Conservation (phyloP, 2,113 vertebrate genomes). For the Xenopus borealis region DNA sequence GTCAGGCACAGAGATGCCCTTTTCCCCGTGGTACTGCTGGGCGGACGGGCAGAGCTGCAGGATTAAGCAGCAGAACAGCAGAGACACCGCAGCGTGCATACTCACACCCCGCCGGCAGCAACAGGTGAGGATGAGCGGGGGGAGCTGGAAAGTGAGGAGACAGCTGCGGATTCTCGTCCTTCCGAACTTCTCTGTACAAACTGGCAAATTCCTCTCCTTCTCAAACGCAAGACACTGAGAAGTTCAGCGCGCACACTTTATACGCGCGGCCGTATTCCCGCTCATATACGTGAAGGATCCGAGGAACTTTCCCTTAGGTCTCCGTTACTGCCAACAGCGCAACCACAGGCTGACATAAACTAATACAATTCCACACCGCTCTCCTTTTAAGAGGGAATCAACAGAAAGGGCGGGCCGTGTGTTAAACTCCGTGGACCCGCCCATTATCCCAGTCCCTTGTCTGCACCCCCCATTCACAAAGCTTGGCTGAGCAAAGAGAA, state of each 20-base stretch:
- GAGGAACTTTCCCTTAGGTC: too few relatives aligned
- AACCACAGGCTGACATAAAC: not conserved
- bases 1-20: too few relatives aligned
- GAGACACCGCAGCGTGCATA: too few relatives aligned
- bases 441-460: constrained; percentile 10
- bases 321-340: too few relatives aligned
- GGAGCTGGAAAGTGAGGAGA: constrained; percentile 25
- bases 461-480: constrained; percentile 64
- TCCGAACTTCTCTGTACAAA: not conserved
- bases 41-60: too few relatives aligned
- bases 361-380: not conserved
- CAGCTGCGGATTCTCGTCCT: constrained; percentile 25
- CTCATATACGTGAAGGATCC: not conserved
- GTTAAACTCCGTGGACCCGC: constrained; percentile 49
- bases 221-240: not conserved
- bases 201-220: not conserved
- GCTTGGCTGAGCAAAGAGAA: constrained; percentile 28
- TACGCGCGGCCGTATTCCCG: not conserved
- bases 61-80: too few relatives aligned
- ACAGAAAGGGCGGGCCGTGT: constrained; percentile 44
- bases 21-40: too few relatives aligned
- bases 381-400: constrained; percentile 42
- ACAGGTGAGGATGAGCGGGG: not conserved
- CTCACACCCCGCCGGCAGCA: too few relatives aligned
- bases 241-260: not conserved